Evolutionary conservation across 2,888 invertebrate genomes (phyloP).

Genomic region (Lithophane semibrunnea): DNA sequence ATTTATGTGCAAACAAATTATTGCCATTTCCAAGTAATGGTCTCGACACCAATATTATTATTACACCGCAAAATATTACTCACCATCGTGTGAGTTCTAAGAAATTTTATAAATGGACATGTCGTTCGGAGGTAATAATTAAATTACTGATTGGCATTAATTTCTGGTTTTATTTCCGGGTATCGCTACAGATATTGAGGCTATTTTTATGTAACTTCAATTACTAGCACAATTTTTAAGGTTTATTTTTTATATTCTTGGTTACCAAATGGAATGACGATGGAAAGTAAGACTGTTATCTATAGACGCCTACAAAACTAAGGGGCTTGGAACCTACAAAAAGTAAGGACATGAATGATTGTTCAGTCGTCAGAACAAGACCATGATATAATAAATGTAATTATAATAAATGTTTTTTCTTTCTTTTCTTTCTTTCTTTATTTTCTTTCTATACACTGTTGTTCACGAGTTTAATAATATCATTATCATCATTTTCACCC

Average conservation of each 20-base stretch:
- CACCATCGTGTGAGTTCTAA: conserved; percentile 30
- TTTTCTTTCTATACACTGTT: too few species aligned
- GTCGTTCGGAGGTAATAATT: conserved; percentile 31
- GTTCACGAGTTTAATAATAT: too few species aligned
- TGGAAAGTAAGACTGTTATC: neutral
- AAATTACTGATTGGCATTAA: conserved; percentile 19
- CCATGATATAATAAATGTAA: neutral
- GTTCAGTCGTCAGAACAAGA: neutral
- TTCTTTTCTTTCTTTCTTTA: too few species aligned
- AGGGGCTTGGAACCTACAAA: neutral
- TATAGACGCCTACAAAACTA: neutral
- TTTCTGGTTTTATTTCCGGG: conserved; percentile 46
- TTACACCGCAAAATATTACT: neutral
- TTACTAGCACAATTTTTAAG: conserved; percentile 5
- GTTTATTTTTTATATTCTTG: neutral
- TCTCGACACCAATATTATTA: neutral
- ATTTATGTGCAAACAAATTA: conserved; percentile 5
- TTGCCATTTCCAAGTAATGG: neutral
- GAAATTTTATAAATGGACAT: conserved; percentile 19
- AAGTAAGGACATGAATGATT: neutral
- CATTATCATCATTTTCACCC: too few species aligned
- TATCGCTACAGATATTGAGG: conserved; percentile 9
- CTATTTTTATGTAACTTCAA: conserved; percentile 30
- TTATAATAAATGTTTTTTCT: too few species aligned
- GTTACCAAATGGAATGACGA: neutral